Conservation (phyloP, 2,797 vertebrate genomes). For the Galagoides demidoff region DNA sequence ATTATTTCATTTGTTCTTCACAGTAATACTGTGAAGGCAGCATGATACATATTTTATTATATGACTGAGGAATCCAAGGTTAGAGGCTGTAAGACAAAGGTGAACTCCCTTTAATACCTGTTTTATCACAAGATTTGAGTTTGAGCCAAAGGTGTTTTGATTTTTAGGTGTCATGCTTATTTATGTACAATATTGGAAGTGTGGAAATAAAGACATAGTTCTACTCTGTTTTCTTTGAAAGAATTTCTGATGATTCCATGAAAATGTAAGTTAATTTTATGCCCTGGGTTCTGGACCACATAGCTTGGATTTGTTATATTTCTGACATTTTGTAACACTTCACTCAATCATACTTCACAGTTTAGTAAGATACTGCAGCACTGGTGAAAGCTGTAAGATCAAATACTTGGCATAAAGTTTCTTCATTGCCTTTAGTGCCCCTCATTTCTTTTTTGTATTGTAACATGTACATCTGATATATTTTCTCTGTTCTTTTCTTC, state of each 20-base stretch:
- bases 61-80: background rate
- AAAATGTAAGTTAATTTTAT: conserved; percentile 24
- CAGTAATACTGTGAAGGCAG: background rate
- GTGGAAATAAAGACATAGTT: background rate
- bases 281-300: background rate
- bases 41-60: background rate
- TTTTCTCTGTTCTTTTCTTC: conserved; percentile 65
- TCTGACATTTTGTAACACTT: background rate
- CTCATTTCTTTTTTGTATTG: background rate
- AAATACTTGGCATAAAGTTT: background rate
- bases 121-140: background rate
- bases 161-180: background rate
- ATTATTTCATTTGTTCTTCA: conserved; percentile 31
- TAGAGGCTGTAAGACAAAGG: background rate
- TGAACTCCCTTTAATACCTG: background rate
- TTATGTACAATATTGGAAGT: background rate
- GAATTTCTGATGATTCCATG: background rate
- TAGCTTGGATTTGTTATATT: background rate
- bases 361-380: background rate
- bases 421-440: background rate
- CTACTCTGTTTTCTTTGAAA: background rate
- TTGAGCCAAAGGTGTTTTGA: background rate
- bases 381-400: background rate
- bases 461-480: conserved; percentile 22
- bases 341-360: background rate